Base-by-base conservation (phyloP, 2,797 vertebrate species). In the Amniataba percoides region DNA sequence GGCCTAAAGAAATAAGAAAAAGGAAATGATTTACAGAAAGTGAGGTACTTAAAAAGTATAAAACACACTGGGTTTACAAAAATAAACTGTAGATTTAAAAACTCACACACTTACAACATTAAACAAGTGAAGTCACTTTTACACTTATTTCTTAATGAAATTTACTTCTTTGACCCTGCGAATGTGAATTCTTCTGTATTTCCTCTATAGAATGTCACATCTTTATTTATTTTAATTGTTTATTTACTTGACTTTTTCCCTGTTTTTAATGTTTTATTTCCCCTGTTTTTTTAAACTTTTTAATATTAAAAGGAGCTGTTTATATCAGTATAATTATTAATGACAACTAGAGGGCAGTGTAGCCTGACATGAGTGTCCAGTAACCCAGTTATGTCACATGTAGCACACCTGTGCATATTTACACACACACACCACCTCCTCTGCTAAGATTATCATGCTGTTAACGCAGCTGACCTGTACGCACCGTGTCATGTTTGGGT, bases 341-440 rank as follows among this genome's bases (percentile, higher is more conserved):
- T 16, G 12, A 3, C 77, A 80, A 83, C 80, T 67, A 88, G 92
- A 73, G 77, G 88, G 70, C 81, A 45, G 62, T 53, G 43, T 39
- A 48, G 64, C 40, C 9, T 21, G 13, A 62, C 12, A 4, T 0
- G 1, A 3, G 2, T 0, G 0, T n/a, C 19, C 43, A 18, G 15
- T 65, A 62, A 19, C 60, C 21, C 40, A 25, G 46, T 73, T 71
- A 1, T 55, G 49, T 67, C 61, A 56, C 67, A 61, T 21, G 40
- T 3, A 36, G 61, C 66, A 16, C 67, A 71, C 51, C 68, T 83
- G 66, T 12, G 27, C 27, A 2, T 31, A 31, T 31, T 31, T 31
- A 12, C 51, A 36, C 10, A 11, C 4, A 43, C 57, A 57, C 74
- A 42, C 55, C 74, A 21, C 19, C 62, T 46, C 31, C 7, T 69